Percentiles rank a stretch among this genome's conserved stretches.
phyloP scores from a whole-genome alignment of 35 echinoderm and acorn worm species.

The Lytechinus variegatus region DNA sequence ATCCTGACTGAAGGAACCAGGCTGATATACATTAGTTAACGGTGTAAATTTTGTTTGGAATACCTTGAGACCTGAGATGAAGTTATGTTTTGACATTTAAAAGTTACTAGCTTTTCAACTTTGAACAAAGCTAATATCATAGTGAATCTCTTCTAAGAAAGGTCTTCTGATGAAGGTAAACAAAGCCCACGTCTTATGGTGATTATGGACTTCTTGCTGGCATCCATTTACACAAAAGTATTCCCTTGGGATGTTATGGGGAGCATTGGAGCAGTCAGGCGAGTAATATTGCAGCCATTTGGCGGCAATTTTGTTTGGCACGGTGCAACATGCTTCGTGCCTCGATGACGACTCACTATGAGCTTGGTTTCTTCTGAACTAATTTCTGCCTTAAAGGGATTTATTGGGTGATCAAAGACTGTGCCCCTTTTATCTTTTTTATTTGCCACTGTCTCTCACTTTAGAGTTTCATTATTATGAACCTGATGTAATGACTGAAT shows the following conservation, averaged over 20 bases:
- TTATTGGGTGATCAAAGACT: neutral
- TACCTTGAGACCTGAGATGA: neutral
- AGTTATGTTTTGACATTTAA: neutral
- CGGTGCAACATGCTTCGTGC: neutral
- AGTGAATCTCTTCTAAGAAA: neutral
- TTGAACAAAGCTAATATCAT: neutral
- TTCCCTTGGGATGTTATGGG: neutral
- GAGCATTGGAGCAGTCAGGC: constrained; percentile 20
- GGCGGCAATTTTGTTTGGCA: neutral
- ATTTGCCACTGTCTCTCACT: neutral
- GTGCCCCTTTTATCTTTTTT: neutral
- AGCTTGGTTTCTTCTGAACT: neutral
- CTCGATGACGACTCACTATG: neutral
- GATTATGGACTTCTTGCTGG: constrained; percentile 15
- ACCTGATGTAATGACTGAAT: neutral
- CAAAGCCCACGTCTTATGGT: neutral
- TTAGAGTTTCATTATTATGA: neutral
- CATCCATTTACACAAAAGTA: constrained; percentile 8
- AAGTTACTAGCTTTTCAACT: neutral
- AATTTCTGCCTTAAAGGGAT: neutral
- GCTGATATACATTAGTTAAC: too few species aligned
- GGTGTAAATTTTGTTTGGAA: too few species aligned
- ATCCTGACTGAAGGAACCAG: too few species aligned
- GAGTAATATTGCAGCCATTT: constrained; percentile 27
- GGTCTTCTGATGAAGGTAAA: neutral